phyloP scores from a whole-genome alignment of 2,113 vertebrate species.

The Erinaceus europaeus region DNA sequence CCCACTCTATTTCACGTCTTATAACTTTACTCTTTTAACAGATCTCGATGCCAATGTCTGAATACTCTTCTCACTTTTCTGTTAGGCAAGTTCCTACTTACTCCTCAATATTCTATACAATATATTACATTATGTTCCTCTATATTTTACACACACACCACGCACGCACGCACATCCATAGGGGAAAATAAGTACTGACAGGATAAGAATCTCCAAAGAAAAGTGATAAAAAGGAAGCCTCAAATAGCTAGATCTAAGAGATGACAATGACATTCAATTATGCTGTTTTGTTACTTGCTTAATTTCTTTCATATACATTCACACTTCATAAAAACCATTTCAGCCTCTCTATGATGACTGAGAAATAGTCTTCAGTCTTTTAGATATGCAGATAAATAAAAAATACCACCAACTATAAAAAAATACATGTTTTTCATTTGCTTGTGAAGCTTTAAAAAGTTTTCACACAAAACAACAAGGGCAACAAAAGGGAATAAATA shows the following conservation, averaged over 20 bases:
- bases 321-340: conserved; percentile 10
- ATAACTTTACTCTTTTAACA: background rate
- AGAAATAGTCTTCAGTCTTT: background rate
- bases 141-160: too few species aligned
- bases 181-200: background rate
- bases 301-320: background rate
- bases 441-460: too few species aligned
- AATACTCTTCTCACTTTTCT: background rate
- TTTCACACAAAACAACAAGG: too few species aligned
- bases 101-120: background rate
- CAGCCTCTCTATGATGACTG: background rate
- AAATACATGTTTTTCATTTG: background rate
- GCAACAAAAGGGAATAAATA: too few species aligned
- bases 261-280: background rate
- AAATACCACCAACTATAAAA: conserved; percentile 9
- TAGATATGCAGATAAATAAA: conserved; percentile 3
- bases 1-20: background rate
- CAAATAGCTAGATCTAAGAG: background rate
- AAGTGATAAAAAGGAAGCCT: background rate
- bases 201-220: background rate
- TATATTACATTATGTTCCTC: too few species aligned
- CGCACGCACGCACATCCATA: too few species aligned
- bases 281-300: background rate
- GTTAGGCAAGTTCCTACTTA: background rate
- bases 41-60: background rate